Base-by-base conservation (phyloP, 2,888 invertebrate species). In the Patella ulyssiponensis region DNA sequence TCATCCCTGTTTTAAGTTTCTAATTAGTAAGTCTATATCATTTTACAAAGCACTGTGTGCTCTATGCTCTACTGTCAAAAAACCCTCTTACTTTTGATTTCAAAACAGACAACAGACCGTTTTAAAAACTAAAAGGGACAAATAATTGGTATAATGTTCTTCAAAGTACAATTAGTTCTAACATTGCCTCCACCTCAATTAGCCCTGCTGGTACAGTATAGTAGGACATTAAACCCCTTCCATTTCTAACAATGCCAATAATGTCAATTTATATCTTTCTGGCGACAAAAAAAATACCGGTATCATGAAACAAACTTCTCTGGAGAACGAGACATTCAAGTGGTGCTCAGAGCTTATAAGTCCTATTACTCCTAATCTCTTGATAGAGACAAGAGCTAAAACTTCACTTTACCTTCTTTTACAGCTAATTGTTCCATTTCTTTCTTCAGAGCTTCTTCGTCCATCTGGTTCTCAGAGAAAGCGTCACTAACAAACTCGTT, bases 401-500 rank as follows among this genome's bases (percentile, higher is more conserved):
- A 9, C 44, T 80, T 82, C 15, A 78, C 78, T 56, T 82, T 78
- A 9, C 80, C 81, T 64, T 94, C 93, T 87, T 94, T 93, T 90
- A 94, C 93, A 85, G 94, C 94, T 84, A 96, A 93, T 91, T 94
- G 94, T 92, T 94, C 94, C 94, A 96, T 95, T 88, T 95, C 95
- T 89, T 95, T 94, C 88, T 86, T 85, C 56, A 91, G 79, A 75
- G 89, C 90, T 74, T 94, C 94, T 89, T 90, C 90, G 76, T 84
- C 86, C 72, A 88, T 84, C 3, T 85, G 82, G 71, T 84, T 84
- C 23, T 84, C 94, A 92, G 94, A 94, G 92, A 95, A 94, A 88
- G 94, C 94, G 92, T 96, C 95, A 88, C 95, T 95, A 87, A 95
- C 94, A 93, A 96, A 95, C 92, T 96, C 96, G 89, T 94, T 94